phyloP scores from a whole-genome alignment of 2,888 invertebrate species.

The Heliconius charithonia region DNA sequence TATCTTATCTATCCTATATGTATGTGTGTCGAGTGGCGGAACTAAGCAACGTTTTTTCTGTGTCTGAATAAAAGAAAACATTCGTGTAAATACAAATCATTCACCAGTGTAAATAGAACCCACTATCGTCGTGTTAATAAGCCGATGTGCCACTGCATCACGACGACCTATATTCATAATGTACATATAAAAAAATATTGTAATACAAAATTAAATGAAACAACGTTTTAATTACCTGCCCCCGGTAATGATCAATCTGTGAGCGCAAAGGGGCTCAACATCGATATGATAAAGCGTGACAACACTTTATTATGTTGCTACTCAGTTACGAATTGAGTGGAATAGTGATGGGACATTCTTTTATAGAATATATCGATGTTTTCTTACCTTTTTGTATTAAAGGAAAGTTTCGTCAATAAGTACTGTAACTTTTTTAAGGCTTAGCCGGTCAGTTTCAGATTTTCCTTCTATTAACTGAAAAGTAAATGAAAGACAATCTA shows the following conservation, averaged over 20 bases:
- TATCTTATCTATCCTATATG: no score
- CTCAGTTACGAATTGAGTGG: slow-evolving; percentile 57
- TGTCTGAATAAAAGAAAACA: no score
- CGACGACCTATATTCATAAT: background rate
- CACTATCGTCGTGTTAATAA: no score
- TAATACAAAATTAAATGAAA: slow-evolving; percentile 42
- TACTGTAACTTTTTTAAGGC: no score
- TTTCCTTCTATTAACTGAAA: no score
- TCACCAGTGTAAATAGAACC: no score
- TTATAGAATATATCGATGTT: background rate
- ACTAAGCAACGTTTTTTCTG: no score
- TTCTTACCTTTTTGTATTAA: background rate
- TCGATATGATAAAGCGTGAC: slow-evolving; percentile 62
- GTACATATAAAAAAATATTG: background rate
- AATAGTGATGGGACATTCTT: slow-evolving; percentile 51
- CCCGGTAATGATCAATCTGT: slow-evolving; percentile 13
- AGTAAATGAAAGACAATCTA: no score
- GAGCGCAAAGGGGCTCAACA: slow-evolving; percentile 45
- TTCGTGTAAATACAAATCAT: no score
- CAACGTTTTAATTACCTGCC: slow-evolving; percentile 14
- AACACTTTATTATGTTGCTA: slow-evolving; percentile 78
- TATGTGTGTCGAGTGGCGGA: no score
- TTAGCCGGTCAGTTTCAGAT: no score
- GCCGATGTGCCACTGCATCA: background rate
- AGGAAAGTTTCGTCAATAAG: no score